Evolutionary conservation across 2,797 vertebrate genomes (phyloP).

Genomic region (Limosa lapponica): DNA sequence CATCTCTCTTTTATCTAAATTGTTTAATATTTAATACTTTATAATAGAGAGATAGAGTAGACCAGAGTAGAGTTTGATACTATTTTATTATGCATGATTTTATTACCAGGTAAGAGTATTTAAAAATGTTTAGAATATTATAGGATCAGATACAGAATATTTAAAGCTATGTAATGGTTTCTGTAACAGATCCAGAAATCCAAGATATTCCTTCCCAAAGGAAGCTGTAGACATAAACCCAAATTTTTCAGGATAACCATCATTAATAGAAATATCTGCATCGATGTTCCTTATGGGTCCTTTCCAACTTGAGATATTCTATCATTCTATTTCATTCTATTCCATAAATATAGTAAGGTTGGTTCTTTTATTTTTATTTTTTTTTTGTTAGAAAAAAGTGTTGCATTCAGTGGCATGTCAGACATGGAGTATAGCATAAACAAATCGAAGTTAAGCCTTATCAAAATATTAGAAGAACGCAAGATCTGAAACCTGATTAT

Average conservation of each 20-base stretch:
- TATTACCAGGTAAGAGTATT: slow-evolving; percentile 37
- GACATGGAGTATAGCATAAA: not conserved
- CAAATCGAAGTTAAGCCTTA: not conserved
- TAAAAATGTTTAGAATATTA: slow-evolving; percentile 47
- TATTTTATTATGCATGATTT: slow-evolving; percentile 54
- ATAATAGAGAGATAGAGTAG: slow-evolving; percentile 44
- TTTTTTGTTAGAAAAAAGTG: not conserved
- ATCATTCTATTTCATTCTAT: not conserved
- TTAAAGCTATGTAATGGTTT: not conserved
- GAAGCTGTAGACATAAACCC: not conserved
- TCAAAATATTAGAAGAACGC: not conserved
- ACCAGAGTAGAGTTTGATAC: slow-evolving; percentile 28
- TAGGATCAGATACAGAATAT: not conserved
- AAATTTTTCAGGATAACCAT: not conserved
- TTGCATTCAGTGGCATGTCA: not conserved
- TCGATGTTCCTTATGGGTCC: not conserved
- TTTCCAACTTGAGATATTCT: not conserved
- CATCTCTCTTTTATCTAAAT: slow-evolving; percentile 51
- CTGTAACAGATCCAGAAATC: not conserved
- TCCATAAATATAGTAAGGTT: not conserved
- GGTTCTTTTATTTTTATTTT: not conserved
- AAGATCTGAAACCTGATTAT: not conserved
- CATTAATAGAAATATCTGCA: not conserved
- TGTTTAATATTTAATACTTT: slow-evolving; percentile 60
- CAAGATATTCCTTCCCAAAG: not conserved